Percentiles rank a stretch among this genome's conserved stretches.
Evolutionary conservation across 2,888 invertebrate species (phyloP).

Genomic region (Pachliopta kotzebuea): DNA sequence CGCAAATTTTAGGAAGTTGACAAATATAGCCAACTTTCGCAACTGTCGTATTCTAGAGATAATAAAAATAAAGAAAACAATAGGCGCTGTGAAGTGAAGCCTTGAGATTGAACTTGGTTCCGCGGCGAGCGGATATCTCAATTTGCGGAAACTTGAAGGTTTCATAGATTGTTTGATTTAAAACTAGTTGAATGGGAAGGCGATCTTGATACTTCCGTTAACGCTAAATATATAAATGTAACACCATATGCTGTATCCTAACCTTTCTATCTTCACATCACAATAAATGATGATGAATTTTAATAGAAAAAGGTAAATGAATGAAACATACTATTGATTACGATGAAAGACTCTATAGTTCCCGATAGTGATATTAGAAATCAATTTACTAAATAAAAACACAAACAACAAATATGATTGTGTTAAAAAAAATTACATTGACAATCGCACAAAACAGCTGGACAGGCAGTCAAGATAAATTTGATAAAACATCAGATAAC

Average conservation of each 20-base stretch:
- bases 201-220: background rate
- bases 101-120: constrained; percentile 27
- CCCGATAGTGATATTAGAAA: too few species aligned
- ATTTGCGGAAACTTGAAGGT: constrained; percentile 16
- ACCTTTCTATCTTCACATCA: background rate
- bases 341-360: too few species aligned
- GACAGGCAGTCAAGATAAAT: constrained; percentile 28
- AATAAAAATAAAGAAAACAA: constrained; percentile 19
- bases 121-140: constrained; percentile 8
- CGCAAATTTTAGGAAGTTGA: constrained; percentile 10
- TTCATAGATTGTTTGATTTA: constrained; percentile 14
- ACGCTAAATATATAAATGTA: background rate
- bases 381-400: too few species aligned
- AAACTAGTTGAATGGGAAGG: background rate
- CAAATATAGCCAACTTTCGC: constrained; percentile 7
- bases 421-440: constrained; percentile 24
- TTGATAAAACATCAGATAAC: constrained; percentile 21
- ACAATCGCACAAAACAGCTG: constrained; percentile 12
- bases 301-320: too few species aligned
- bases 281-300: too few species aligned
- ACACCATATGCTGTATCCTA: background rate
- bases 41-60: constrained; percentile 12
- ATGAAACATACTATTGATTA: too few species aligned
- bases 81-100: constrained; percentile 18
- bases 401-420: constrained; percentile 1